Evolutionary conservation across 2,888 invertebrate genomes (phyloP), one percentile per base, ranked within the genome.

Genomic region (Aproaerema taeniolella): DNA sequence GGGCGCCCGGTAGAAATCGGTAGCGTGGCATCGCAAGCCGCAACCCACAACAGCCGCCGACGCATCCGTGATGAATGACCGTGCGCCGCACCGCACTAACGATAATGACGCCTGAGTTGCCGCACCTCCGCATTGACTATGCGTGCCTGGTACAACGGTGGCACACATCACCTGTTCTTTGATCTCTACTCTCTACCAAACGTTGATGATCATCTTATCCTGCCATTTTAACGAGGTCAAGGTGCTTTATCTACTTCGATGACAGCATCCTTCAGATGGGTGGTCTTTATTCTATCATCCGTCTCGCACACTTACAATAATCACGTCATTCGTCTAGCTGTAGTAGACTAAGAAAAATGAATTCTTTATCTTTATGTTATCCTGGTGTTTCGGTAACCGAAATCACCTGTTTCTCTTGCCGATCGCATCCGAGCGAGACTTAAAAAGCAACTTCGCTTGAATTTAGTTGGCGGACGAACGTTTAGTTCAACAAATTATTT

Each of bases 141-240:
- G 69, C 38, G 38, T 44, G 49, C 72, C 69, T 67, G 50, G 71
- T 74, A 65, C 47, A 39, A 41, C 45, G 47, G 61, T 63, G 58
- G 63, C 61, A 61, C 60, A 64, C 53, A 61, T 65, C 66, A 70
- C 65, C 66, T 70, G 71, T 66, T 67, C 62, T 61, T 60, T 64
- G 58, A 61, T 63, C 62, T 58, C 49, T 36, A 24, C 20, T 10
- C 33, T 20, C 10, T 3, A 20, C 12, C 11, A 35, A 3, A 31
- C 25, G 9, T 8, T 26, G 39, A 24, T 12, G 20, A 26, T 35
- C 14, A 26, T 34, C 25, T 12, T 20, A 7, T 25, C 12, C 26
- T 12, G 26, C 25, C 10, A 26, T 15, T 25, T 9, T 24, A 35
- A 24, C 10, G 14, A 35, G 28, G 37, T 41, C 36, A 36, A 37